These are phyloP conservation scores for Fragum fragum DNA, from an alignment of 2,888 invertebrate species.

Conservation along the genomic window DNA sequence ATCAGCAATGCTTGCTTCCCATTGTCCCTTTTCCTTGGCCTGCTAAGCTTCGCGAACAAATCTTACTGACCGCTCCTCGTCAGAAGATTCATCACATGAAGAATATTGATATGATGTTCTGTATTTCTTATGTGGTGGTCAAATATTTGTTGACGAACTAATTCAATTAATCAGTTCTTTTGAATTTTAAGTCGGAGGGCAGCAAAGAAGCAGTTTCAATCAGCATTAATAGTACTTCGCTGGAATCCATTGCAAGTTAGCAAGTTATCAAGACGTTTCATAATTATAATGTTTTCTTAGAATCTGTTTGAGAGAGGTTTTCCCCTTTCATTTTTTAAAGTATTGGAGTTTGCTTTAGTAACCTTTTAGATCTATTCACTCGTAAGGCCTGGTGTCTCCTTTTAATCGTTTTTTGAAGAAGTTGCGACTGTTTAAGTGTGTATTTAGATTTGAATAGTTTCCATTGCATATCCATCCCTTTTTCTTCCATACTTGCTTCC, in stretches of 20 bases:
- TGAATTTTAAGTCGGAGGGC: not conserved
- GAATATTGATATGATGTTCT: constrained; percentile 16
- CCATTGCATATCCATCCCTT: too few relatives aligned
- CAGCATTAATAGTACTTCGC: not conserved
- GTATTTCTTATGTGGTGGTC: constrained; percentile 1
- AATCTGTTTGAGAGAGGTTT: too few relatives aligned
- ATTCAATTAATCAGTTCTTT: not conserved
- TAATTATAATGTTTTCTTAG: not conserved
- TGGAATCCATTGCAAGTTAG: constrained; percentile 9
- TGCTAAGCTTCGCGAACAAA: not conserved
- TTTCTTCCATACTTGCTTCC: too few relatives aligned
- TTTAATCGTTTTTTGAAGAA: too few relatives aligned
- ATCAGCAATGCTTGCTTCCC: constrained; percentile 14
- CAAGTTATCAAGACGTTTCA: not conserved
- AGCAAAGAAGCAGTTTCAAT: not conserved
- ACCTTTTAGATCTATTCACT: too few relatives aligned
- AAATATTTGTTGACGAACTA: not conserved
- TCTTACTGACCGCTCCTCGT: not conserved
- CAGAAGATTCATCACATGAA: not conserved
- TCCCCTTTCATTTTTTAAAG: too few relatives aligned
- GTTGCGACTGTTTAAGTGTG: too few relatives aligned
- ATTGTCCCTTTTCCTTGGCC: constrained; percentile 1
- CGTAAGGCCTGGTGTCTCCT: too few relatives aligned
- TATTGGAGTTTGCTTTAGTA: too few relatives aligned
- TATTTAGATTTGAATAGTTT: too few relatives aligned